Evolutionary conservation across 1,140 invertebrate genomes (phyloP).

Genomic region (Drosophila mauritiana): DNA sequence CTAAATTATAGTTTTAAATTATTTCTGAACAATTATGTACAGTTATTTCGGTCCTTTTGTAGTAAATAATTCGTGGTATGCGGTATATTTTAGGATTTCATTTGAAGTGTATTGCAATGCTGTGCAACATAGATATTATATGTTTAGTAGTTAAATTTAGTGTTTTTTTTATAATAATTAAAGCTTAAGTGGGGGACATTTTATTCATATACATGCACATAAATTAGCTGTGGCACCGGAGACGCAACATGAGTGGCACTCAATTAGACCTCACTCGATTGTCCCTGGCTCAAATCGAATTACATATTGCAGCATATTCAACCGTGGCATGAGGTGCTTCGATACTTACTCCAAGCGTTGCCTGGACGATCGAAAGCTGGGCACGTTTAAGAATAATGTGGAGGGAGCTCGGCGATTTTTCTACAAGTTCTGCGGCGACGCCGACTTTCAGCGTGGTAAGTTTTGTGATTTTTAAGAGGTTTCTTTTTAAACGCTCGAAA

Average conservation of each 20-base stretch:
- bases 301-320: constrained; percentile 72
- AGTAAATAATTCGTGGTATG: no score
- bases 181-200: neutral
- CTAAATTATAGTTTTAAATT: no score
- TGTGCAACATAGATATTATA: no score
- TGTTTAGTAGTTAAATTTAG: neutral
- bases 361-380: constrained; percentile 63
- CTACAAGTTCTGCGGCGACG: constrained; percentile 74
- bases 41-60: no score
- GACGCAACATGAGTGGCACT: constrained; percentile 17
- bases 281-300: constrained; percentile 29
- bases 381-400: constrained; percentile 72
- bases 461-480: neutral
- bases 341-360: constrained; percentile 75
- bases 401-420: constrained; percentile 77
- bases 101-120: no score
- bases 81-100: no score
- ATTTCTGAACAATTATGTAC: no score
- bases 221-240: constrained; percentile 2
- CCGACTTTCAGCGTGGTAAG: constrained; percentile 76
- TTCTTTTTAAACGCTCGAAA: neutral
- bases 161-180: neutral
- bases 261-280: constrained; percentile 29
- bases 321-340: constrained; percentile 79
- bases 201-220: constrained; percentile 2